A percentile compares a stretch with the other conserved stretches of the same genome.
Evolutionary conservation across 2,888 invertebrate genomes (phyloP).

Genomic region (Drosophila histrio): DNA sequence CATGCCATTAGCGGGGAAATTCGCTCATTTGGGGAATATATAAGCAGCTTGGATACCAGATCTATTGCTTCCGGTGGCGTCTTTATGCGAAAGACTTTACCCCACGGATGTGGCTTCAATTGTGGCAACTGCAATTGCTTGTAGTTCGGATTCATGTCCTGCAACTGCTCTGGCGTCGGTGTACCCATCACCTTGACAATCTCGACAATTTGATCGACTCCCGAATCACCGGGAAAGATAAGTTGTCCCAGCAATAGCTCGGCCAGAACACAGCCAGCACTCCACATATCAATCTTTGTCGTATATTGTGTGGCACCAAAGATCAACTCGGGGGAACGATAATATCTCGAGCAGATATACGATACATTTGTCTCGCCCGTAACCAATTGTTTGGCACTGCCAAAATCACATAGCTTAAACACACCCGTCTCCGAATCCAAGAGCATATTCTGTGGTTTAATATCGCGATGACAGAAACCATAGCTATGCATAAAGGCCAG

Average conservation of each 20-base stretch:
- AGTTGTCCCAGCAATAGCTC: slow-evolving; percentile 98
- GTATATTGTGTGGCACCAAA: slow-evolving; percentile 99
- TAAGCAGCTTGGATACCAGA: slow-evolving; percentile 95
- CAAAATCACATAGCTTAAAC: slow-evolving; percentile 99
- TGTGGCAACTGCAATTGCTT: slow-evolving; percentile 99
- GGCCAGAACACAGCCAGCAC: slow-evolving; percentile 99
- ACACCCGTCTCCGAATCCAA: slow-evolving; percentile 98
- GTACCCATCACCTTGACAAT: slow-evolving; percentile 99
- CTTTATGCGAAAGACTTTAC: slow-evolving; percentile 97
- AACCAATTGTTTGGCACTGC: slow-evolving; percentile 98
- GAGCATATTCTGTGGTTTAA: slow-evolving; percentile 99
- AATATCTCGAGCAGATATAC: slow-evolving; percentile 99
- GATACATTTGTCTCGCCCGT: slow-evolving; percentile 98
- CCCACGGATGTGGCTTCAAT: slow-evolving; percentile 99
- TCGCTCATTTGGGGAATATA: slow-evolving; percentile 98
- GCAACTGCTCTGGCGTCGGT: slow-evolving; percentile 98
- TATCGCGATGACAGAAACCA: slow-evolving; percentile 99
- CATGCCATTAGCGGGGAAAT: slow-evolving; percentile 98
- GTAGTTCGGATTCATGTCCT: slow-evolving; percentile 99
- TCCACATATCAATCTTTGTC: slow-evolving; percentile 98
- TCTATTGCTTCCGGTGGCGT: slow-evolving; percentile 96
- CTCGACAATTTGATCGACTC: slow-evolving; percentile 99
- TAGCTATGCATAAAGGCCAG: slow-evolving; percentile 99
- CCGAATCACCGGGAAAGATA: slow-evolving; percentile 99
- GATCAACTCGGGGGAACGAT: slow-evolving; percentile 99